Evolutionary conservation across 2,113 vertebrate genomes (phyloP), one percentile per base, ranked within the genome.

Genomic region (Calidris pugnax): DNA sequence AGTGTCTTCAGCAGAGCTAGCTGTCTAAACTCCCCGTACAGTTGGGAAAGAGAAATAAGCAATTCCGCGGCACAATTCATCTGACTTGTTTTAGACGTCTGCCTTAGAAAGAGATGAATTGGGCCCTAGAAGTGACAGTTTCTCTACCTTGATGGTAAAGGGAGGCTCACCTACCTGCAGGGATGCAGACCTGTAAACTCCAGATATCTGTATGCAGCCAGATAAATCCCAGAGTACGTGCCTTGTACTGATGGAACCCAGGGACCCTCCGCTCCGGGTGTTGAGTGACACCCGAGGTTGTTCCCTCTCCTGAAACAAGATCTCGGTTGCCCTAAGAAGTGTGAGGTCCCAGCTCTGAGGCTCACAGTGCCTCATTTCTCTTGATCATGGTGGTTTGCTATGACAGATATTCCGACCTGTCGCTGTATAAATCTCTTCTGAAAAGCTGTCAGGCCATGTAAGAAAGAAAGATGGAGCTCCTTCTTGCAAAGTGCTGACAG

Each of bases 341-440:
- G 74, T 85, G 91, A 92, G 91, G 89, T 91, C 93, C 74, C 81
- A 50, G 66, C 69, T 84, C 4, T 0, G 76, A 89, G 51, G 23
- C 63, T 85, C 57, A 5, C 37, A 17, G 50, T 3, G 71, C 74
- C 87, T 94, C 82, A 26, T 74, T 95, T 63, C 91, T 94, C 91
- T 50, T 89, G 84, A 79, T 87, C 84, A 28, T 0, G 1, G 91
- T 47, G 92, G 62, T 87, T 93, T 95, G 95, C 84, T 93, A 4
- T 96, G 96, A 95, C 95, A 91, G 85, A 97, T 97, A 97, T 71
- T 92, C 86, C 0, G 7, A 79, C 57, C 95, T 92, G 84, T 87
- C 91, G 89, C 84, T 95, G 26, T 87, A 95, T 95, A 97, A 96
- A 97, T 97, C 95, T 97, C 91, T 93, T 93, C 84, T 97, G 96